These are phyloP conservation scores for Oceanodroma leucorhoa DNA, from an alignment of 2,797 vertebrate species.

Conservation along the genomic window DNA sequence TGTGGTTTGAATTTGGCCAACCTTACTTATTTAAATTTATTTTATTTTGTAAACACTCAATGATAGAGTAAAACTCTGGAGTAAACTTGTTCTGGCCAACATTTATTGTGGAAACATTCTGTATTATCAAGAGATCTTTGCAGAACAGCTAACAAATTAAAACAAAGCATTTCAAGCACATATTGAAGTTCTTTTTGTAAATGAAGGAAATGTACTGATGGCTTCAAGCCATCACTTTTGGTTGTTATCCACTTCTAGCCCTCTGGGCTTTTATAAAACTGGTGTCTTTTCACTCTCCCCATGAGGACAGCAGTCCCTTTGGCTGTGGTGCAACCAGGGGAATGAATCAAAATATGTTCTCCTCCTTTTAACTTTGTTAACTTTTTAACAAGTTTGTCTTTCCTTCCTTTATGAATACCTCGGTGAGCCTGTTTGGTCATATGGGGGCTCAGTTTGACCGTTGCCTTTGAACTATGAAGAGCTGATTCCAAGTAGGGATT, in stretches of 20 bases:
- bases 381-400: background rate
- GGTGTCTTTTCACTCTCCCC: conserved; percentile 21
- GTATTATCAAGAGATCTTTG: conserved; percentile 75
- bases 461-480: background rate
- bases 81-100: conserved; percentile 73
- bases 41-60: conserved; percentile 78
- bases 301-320: conserved; percentile 17
- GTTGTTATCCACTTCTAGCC: conserved; percentile 36
- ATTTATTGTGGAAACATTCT: conserved; percentile 75
- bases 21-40: conserved; percentile 74
- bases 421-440: background rate
- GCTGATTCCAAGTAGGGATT: background rate
- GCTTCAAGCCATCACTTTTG: conserved; percentile 48
- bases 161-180: conserved; percentile 62
- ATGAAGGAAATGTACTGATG: conserved; percentile 52
- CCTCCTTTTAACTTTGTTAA: background rate
- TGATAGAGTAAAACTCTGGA: conserved; percentile 75
- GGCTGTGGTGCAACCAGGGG: conserved; percentile 12
- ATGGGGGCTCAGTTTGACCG: background rate
- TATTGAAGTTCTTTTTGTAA: conserved; percentile 45
- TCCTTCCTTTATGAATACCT: background rate
- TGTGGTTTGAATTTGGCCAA: conserved; percentile 81
- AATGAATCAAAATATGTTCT: background rate
- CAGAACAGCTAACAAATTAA: conserved; percentile 67
- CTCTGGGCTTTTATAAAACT: conserved; percentile 19